Conservation (phyloP, 2,888 invertebrate genomes). For the Neocrepidodera transversa region DNA sequence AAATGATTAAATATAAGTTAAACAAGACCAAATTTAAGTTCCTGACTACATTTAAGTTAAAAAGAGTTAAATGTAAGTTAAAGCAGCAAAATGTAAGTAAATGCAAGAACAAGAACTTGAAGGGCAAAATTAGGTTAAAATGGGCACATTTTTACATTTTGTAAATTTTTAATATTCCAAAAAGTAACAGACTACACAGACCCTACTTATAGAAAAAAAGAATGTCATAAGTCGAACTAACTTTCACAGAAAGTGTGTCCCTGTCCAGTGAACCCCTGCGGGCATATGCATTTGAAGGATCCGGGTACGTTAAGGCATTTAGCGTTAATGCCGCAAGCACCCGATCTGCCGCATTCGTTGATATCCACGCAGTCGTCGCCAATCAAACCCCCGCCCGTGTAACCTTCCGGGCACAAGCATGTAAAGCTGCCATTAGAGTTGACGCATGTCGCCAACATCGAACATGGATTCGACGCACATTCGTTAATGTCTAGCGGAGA, state of each 20-base stretch:
- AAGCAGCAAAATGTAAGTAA: too few relatives aligned
- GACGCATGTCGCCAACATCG: slow-evolving; percentile 73
- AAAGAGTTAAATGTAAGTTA: too few relatives aligned
- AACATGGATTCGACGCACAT: slow-evolving; percentile 72
- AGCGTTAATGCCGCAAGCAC: slow-evolving; percentile 77
- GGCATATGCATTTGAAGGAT: slow-evolving; percentile 79
- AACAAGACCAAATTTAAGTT: too few relatives aligned
- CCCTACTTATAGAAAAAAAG: not conserved
- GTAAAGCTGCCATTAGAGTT: slow-evolving; percentile 79
- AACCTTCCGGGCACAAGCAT: slow-evolving; percentile 77
- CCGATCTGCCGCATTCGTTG: slow-evolving; percentile 74
- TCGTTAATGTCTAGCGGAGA: slow-evolving; percentile 73
- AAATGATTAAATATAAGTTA: too few relatives aligned
- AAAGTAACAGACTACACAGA: not conserved
- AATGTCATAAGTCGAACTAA: slow-evolving; percentile 61
- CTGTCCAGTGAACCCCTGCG: slow-evolving; percentile 77
- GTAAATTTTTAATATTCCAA: too few relatives aligned
- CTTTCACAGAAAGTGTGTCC: slow-evolving; percentile 80
- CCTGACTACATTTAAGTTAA: too few relatives aligned
- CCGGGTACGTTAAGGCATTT: slow-evolving; percentile 84
- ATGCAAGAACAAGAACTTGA: too few relatives aligned
- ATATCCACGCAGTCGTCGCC: slow-evolving; percentile 73
- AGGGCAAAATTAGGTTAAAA: too few relatives aligned
- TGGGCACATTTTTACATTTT: too few relatives aligned
- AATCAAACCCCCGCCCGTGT: slow-evolving; percentile 62